These are phyloP conservation scores for Frankliniella intonsa DNA, from an alignment of 2,888 invertebrate species.

Conservation along the genomic window DNA sequence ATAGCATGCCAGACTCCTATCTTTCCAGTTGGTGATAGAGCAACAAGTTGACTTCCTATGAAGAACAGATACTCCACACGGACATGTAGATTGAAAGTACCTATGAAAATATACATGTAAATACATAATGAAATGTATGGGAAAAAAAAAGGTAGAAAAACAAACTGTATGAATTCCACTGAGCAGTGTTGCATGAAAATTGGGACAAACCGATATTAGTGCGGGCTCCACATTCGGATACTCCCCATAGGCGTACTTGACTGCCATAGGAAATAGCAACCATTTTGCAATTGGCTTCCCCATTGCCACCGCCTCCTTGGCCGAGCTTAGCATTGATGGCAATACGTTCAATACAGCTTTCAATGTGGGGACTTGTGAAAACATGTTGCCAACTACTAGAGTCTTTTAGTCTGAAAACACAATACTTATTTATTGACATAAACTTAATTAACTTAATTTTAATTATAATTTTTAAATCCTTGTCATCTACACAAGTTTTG, in stretches of 20 bases:
- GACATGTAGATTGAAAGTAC: slow-evolving; percentile 85
- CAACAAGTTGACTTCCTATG: slow-evolving; percentile 96
- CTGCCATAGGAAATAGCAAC: slow-evolving; percentile 75
- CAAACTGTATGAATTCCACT: slow-evolving; percentile 30
- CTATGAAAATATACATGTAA: slow-evolving; percentile 48
- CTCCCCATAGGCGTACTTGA: slow-evolving; percentile 72
- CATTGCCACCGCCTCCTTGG: slow-evolving; percentile 46
- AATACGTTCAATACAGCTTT: slow-evolving; percentile 82
- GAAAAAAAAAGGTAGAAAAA: slow-evolving; percentile 53
- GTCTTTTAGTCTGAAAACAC: slow-evolving; percentile 71
- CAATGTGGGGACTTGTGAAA: slow-evolving; percentile 89
- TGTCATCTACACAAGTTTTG: too few relatives aligned
- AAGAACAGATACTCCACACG: slow-evolving; percentile 94
- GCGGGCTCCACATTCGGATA: slow-evolving; percentile 69
- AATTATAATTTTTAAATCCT: slow-evolving; percentile 35
- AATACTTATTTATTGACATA: not conserved
- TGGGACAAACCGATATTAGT: slow-evolving; percentile 60
- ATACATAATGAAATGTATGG: too few relatives aligned
- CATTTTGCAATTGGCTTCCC: slow-evolving; percentile 66
- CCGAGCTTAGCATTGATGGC: slow-evolving; percentile 67
- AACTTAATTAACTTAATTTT: not conserved
- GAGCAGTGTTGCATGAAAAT: not conserved
- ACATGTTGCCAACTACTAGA: slow-evolving; percentile 94
- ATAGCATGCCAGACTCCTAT: slow-evolving; percentile 99
- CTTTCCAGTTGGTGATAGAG: slow-evolving; percentile 84